Evolutionary conservation across 2,113 vertebrate species (phyloP), one percentile per base, ranked within the genome.

Genomic region (Gobio gobio): DNA sequence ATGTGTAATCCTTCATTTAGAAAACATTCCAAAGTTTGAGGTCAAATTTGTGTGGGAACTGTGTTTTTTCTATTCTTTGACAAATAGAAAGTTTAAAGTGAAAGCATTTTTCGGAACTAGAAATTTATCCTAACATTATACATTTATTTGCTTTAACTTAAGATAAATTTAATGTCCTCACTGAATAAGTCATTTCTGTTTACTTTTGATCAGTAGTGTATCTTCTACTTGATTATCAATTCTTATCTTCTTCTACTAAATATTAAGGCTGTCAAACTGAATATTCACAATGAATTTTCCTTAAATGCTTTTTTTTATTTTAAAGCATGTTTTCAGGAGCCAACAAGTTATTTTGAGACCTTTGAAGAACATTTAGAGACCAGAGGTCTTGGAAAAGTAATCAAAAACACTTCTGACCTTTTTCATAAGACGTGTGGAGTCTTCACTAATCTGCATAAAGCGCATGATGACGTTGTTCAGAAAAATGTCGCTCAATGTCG

Each of bases 391-490:
- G 24, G 12, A 24, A 18, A 54, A 29, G 24, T 75, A 51, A 75
- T 29, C 13, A 51, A 54, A 49, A 20, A 40, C 36, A 66, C 10
- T 20, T 26, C 89, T 91, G 68, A 99, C 98, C 97, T 99, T 99
- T 92, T 99, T 99, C 86, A 99, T 97, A 86, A 99, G 97, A 56
- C 98, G 95, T 4, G 97, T 98, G n/a, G 97, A 98, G 91, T 99
- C 98, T 90, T 99, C 98, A 0, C 98, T 98, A 91, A 99, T 98
- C 94, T 99, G 98, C 97, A 99, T 98, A 94, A 99, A 99, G 72
- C 98, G 94, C 97, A 99, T 99, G 88, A 99, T 99, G 90, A 99
- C 97, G 0, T 99, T 99, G 95, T 99, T 99, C 92, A 99, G 95
- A 87, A 99, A 99, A 94, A 99, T 98, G 92, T 99, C 98, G 0